phyloP scores from a whole-genome alignment of 2,797 vertebrate species.

The Muraenolepis orangiensis region DNA sequence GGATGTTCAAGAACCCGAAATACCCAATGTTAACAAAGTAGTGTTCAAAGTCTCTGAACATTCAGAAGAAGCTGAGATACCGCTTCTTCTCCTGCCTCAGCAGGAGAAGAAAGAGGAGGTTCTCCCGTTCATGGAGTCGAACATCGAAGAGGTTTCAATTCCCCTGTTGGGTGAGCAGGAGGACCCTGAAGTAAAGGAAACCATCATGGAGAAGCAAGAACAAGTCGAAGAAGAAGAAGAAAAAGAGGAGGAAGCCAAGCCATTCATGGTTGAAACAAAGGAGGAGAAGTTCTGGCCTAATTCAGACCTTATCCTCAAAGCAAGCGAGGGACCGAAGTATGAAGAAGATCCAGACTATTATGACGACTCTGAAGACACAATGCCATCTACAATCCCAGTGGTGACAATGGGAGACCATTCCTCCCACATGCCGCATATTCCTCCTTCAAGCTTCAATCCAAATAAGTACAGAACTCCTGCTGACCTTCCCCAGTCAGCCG shows the following conservation, averaged over 20 bases:
- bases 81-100: constrained; percentile 14
- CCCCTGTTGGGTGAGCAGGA: constrained; percentile 76
- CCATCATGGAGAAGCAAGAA: constrained; percentile 59
- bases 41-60: constrained; percentile 34
- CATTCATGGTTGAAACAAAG: constrained; percentile 54
- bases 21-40: constrained; percentile 2
- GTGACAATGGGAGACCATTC: constrained; percentile 62
- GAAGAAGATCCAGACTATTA: constrained; percentile 63
- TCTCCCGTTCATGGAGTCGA: constrained; percentile 62
- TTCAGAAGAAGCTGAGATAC: constrained; percentile 33
- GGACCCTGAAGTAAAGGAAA: constrained; percentile 73
- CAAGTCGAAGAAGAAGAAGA: constrained; percentile 46
- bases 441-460: constrained; percentile 51
- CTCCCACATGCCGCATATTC: constrained; percentile 59
- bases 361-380: constrained; percentile 48
- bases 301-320: constrained; percentile 76
- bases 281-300: constrained; percentile 79
- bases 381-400: constrained; percentile 65
- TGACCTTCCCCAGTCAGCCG: constrained; percentile 63
- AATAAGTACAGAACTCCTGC: constrained; percentile 60
- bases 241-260: constrained; percentile 48
- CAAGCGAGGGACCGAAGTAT: constrained; percentile 60
- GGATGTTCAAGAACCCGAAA: background rate
- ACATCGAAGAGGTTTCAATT: constrained; percentile 68
- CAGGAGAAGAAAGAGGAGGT: constrained; percentile 62